Base-by-base conservation (phyloP, 2,888 invertebrate species). In the Cheilosia vernalis region DNA sequence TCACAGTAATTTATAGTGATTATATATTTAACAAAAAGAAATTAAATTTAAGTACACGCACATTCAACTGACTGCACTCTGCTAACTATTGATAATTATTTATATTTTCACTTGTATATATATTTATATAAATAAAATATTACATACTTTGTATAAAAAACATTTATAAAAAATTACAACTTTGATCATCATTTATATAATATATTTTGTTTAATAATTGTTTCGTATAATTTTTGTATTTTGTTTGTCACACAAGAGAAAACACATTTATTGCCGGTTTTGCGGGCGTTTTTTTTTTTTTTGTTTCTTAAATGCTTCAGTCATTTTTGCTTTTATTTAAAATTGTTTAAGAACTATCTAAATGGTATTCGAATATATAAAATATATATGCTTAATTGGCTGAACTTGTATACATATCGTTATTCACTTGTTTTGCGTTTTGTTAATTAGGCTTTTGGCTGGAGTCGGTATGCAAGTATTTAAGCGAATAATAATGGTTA, bases 121-220 rank as follows among this genome's bases (percentile, higher is more conserved):
- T 40, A 56, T 70, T 69, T 77, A 63, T 77, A 67, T 78, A 73
- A 78, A 74, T 84, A 84, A 79, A 84, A 79, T 79, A 74, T 70
- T 74, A 69, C 55, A 78, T 73, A 67, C 42, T 77, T 72, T 82
- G 73, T 79, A 64, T 79, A 79, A 42, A 63, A 79, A 79, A 84
- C 83, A 79, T 84, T 79, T 79, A 84, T 83, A 83, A 84, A 84
- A 78, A 84, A 84, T 79, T 84, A 84, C 83, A 84, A 74, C 73
- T 79, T 69, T 79, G 49, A 79, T 79, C 60, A 56, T 67, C n/a
- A 58, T 72, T 72, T 63, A 63, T 70, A 49, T 56, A 51, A 72
- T 13, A 37, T 13, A 37, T 66, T 53, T 67, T 51, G 9, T 80
- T 61, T 40, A 70, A 51, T 58, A 58, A 70, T 69, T 77, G 70